phyloP scores from a whole-genome alignment of 2,888 invertebrate genomes.

The Epinotia nisella region DNA sequence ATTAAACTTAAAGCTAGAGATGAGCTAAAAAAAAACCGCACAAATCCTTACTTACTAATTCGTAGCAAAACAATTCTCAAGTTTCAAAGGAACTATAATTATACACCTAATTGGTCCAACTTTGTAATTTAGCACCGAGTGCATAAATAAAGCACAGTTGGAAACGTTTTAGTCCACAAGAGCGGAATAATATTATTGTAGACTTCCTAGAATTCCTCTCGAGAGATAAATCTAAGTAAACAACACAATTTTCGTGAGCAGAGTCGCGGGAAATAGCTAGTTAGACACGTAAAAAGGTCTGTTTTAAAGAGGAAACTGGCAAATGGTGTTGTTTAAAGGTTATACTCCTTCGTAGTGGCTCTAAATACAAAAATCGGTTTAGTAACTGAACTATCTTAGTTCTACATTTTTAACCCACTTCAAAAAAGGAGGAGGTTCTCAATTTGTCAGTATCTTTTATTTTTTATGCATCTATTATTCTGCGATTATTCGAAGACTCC shows the following conservation, averaged over 20 bases:
- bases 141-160: conserved; percentile 26
- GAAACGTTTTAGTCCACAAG: conserved; percentile 11
- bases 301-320: background rate
- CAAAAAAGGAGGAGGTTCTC: no score
- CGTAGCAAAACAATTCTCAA: conserved; percentile 3
- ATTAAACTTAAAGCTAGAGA: no score
- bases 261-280: conserved; percentile 12
- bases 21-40: no score
- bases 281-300: background rate
- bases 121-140: conserved; percentile 25
- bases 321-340: background rate
- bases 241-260: conserved; percentile 21
- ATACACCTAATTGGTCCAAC: conserved; percentile 20
- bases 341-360: no score
- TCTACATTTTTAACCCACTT: no score
- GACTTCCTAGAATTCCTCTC: conserved; percentile 26
- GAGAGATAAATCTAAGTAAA: conserved; percentile 24
- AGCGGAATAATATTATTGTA: conserved; percentile 33
- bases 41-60: no score
- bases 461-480: no score
- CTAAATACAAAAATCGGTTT: no score
- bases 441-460: no score
- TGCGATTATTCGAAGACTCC: no score
- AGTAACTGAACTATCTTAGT: no score
- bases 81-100: conserved; percentile 33